These are phyloP conservation scores for Scomber scombrus DNA, from an alignment of 2,113 vertebrate genomes.

Conservation along the genomic window DNA sequence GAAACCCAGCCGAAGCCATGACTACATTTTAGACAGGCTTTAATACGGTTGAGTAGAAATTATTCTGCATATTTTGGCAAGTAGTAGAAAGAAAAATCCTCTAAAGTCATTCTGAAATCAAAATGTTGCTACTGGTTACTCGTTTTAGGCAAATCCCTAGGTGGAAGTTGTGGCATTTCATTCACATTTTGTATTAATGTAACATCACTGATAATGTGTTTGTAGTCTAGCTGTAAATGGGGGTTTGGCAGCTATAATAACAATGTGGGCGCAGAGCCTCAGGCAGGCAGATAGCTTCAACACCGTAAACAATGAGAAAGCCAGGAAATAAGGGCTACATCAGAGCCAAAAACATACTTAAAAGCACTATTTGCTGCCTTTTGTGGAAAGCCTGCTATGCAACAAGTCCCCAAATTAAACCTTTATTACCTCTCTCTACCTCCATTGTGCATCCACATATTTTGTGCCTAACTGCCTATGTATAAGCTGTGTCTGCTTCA, in stretches of 20 bases:
- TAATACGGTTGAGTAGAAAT: background rate
- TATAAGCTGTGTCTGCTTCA: slow-evolving; percentile 35
- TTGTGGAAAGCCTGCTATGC: background rate
- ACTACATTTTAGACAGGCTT: background rate
- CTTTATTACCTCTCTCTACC: background rate
- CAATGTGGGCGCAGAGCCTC: slow-evolving; percentile 6
- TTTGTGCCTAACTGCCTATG: background rate
- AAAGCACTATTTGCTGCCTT: background rate
- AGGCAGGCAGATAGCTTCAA: slow-evolving; percentile 5
- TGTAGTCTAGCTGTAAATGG: background rate
- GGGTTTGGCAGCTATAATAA: slow-evolving; percentile 16
- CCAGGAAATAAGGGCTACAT: background rate
- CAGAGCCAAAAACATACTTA: background rate
- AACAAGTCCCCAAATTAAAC: slow-evolving; percentile 14
- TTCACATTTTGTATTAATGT: background rate
- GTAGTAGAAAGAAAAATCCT: background rate
- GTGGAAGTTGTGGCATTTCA: background rate
- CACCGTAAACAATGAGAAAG: background rate
- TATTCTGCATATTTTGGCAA: no score
- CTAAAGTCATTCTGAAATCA: background rate
- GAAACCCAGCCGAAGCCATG: background rate
- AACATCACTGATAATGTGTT: background rate
- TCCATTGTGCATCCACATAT: background rate
- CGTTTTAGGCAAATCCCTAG: background rate
- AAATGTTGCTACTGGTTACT: background rate